A percentile compares a stretch with the other conserved stretches of the same genome.
phyloP scores from a whole-genome alignment of 2,797 vertebrate genomes.

The Anisognathus igniventris region DNA sequence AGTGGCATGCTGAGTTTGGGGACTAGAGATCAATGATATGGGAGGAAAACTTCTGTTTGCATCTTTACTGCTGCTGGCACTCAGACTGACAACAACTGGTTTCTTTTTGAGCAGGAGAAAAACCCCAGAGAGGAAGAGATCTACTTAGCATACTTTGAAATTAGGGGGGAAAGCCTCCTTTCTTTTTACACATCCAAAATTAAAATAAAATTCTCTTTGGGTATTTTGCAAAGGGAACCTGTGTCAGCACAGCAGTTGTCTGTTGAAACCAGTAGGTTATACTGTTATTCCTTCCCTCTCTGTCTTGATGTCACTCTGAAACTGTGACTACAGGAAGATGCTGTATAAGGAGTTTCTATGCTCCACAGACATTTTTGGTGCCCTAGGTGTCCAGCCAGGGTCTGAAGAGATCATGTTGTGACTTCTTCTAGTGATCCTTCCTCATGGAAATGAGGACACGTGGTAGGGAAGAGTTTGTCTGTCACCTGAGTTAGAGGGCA shows the following conservation, averaged over 20 bases:
- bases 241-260: not conserved
- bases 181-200: not conserved
- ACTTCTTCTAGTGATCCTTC: not conserved
- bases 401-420: not conserved
- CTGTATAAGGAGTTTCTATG: not conserved
- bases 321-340: not conserved
- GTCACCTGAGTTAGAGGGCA: not conserved
- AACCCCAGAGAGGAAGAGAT: not conserved
- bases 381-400: not conserved
- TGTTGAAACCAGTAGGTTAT: not conserved
- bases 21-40: not conserved
- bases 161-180: not conserved
- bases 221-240: not conserved
- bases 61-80: not conserved
- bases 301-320: not conserved
- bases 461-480: not conserved
- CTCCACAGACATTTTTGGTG: fast-evolving
- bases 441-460: not conserved
- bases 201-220: not conserved
- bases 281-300: not conserved
- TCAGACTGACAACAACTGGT: not conserved
- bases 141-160: not conserved
- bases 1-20: not conserved
- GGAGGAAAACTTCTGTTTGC: not conserved
- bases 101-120: not conserved